phyloP scores from a whole-genome alignment of 2,113 vertebrate species.

The Paratilapia polleni region DNA sequence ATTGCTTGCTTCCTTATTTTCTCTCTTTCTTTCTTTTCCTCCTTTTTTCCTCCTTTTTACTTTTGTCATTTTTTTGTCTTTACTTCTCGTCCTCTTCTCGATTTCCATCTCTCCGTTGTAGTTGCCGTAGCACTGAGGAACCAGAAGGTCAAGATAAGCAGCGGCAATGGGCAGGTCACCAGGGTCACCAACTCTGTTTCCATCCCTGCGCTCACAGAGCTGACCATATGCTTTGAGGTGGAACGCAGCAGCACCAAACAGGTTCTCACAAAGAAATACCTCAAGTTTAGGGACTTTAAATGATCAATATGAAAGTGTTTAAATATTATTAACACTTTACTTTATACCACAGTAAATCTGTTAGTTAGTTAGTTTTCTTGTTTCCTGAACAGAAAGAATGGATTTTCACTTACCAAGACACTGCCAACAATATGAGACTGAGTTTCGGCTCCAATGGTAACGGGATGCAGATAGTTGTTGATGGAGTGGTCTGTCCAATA shows the following conservation, averaged over 20 bases:
- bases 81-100: neutral
- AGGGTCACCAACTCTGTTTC: slow-evolving; percentile 75
- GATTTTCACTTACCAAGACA: slow-evolving; percentile 84
- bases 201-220: slow-evolving; percentile 84
- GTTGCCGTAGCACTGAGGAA: slow-evolving; percentile 94
- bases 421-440: slow-evolving; percentile 52
- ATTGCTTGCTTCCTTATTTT: neutral
- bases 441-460: slow-evolving; percentile 76
- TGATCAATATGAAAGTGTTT: neutral
- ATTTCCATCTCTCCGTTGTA: slow-evolving; percentile 50
- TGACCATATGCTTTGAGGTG: slow-evolving; percentile 92
- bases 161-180: slow-evolving; percentile 68
- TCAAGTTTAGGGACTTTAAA: neutral
- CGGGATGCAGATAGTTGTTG: slow-evolving; percentile 75
- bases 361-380: neutral
- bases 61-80: neutral
- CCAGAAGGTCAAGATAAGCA: slow-evolving; percentile 87
- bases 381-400: slow-evolving; percentile 72
- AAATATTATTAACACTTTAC: too few relatives aligned
- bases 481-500: slow-evolving; percentile 78
- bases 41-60: neutral
- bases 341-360: neutral
- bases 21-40: neutral
- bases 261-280: slow-evolving; percentile 15
- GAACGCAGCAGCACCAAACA: slow-evolving; percentile 67